These are phyloP conservation scores for Lonchura striata DNA, from an alignment of 2,113 vertebrate species.

Conservation along the genomic window DNA sequence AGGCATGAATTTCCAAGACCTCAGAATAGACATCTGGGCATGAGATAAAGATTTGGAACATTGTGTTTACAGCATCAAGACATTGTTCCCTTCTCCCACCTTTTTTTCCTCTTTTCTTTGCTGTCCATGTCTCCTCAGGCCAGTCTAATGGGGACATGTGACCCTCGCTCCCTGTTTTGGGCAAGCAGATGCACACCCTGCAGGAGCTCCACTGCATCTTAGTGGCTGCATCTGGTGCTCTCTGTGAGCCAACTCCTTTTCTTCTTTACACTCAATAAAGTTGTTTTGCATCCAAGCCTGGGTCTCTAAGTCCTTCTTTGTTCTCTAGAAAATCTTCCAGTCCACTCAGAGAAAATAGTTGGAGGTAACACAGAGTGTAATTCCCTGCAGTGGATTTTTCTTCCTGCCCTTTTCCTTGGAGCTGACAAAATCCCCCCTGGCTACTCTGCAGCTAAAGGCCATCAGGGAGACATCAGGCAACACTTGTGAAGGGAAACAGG, in stretches of 20 bases:
- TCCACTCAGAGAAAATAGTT: background rate
- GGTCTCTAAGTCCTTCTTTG: background rate
- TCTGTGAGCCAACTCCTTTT: background rate
- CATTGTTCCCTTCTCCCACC: background rate
- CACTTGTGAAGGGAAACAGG: background rate
- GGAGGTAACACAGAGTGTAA: background rate
- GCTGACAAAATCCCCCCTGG: no score
- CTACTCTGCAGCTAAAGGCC: background rate
- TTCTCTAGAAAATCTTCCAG: background rate
- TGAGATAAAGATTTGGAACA: no score
- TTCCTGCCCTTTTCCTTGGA: background rate
- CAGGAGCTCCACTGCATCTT: background rate
- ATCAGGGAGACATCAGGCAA: background rate
- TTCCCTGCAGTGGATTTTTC: background rate
- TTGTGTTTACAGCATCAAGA: fast-evolving
- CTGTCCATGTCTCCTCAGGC: fast-evolving
- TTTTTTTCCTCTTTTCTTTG: background rate
- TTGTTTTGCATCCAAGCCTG: background rate
- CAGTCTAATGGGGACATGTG: background rate
- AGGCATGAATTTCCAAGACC: background rate
- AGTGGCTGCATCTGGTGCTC: background rate
- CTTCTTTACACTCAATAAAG: background rate
- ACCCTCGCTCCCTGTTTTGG: background rate
- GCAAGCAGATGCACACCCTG: background rate
- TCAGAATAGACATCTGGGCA: no score